Evolutionary conservation across 2,797 vertebrate genomes (phyloP), one percentile per base, ranked within the genome.

Genomic region (Enteromius trimaculatus): DNA sequence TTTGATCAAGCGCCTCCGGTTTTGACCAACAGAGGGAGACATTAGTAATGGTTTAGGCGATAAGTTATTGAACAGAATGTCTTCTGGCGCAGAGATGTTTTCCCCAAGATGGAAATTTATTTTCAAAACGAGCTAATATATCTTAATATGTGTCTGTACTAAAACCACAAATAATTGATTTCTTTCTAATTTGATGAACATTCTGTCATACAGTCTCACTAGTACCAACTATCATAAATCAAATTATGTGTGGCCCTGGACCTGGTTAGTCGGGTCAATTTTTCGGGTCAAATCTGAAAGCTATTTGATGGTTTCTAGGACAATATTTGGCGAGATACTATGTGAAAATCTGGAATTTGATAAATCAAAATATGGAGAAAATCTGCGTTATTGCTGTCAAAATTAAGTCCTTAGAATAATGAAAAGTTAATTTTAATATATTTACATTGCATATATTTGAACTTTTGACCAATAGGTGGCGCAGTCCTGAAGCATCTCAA

Each of bases 11-110:
- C 58, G 1, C 21, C 19, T 19, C 13, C 23, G 19, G 11, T 16
- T 53, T 71, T 16, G 13, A 11, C 44, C 87, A 83, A 31, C 34
- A 86, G 87, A 83, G 77, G 79, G 80, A 79, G 58, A 81, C 80
- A 64, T 51, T 39, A 69, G 1, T 62, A 7, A 80, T 0, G 21
- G 8, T 77, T 77, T 77, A n/a, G 14, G 49, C 37, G 10, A 37
- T 13, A 51, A 34, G 5, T 29, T 3, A 9, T 31, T 31, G 62
- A 31, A 13, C 26, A 31, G 14, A 64, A 64, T 16, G 60, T 14
- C 19, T 51, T 51, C 23, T n/a, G 47, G 47, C 5, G 51, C 19
- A 11, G 1, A 9, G 16, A 29, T 71, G 21, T 23, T 47, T 0
- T 6, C 7, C 6, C n/a, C 7, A 47, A 71, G 7, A 71, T 19